Conservation (phyloP, 2,888 invertebrate species). For the Plebejus anna region DNA sequence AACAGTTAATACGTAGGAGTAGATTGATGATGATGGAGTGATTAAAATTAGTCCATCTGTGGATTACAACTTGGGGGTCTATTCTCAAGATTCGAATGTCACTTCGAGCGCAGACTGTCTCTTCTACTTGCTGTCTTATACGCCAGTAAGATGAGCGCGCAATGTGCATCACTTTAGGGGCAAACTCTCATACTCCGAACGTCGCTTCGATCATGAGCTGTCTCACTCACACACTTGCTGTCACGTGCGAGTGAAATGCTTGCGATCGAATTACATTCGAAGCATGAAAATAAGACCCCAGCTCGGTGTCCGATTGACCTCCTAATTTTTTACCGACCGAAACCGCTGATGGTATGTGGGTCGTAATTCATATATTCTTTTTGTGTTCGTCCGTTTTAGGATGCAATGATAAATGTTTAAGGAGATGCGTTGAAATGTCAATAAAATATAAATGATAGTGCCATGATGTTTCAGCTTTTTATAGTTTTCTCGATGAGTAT, state of each 20-base stretch:
- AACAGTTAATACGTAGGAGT: background rate
- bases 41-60: background rate
- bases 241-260: too few species aligned
- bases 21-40: background rate
- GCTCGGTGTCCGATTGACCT: slow-evolving; percentile 1
- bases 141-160: too few species aligned
- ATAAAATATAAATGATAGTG: background rate
- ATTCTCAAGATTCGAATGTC: background rate
- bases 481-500: background rate
- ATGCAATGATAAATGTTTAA: background rate
- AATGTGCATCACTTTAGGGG: too few species aligned
- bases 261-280: background rate
- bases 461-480: background rate
- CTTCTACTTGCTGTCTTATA: too few species aligned
- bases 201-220: background rate
- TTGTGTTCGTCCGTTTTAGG: background rate
- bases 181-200: background rate
- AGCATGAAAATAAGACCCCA: background rate
- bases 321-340: background rate
- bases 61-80: background rate
- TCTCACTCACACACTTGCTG: background rate
- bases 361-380: background rate
- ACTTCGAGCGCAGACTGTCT: background rate
- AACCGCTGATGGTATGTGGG: background rate
- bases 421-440: background rate